Conservation (phyloP, 2,888 invertebrate genomes). For the Melanchra persicariae region DNA sequence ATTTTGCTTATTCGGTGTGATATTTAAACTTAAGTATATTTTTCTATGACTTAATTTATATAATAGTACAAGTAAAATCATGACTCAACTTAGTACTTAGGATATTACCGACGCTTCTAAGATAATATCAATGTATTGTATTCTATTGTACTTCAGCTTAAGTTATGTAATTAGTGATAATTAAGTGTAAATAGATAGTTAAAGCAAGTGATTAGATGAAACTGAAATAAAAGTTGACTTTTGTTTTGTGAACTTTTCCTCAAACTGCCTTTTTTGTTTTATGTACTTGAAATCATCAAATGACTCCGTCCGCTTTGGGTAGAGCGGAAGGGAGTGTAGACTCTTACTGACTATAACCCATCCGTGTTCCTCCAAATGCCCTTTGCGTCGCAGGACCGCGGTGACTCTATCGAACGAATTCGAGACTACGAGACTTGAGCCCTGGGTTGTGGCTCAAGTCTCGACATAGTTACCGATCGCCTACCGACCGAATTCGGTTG, state of each 20-base stretch:
- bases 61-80: constrained; percentile 56
- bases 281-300: no score
- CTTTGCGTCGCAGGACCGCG: no score
- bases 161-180: constrained; percentile 52
- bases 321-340: no score
- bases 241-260: constrained; percentile 6
- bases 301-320: no score
- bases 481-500: no score
- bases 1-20: constrained; percentile 81
- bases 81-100: constrained; percentile 63
- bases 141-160: constrained; percentile 46
- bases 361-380: no score
- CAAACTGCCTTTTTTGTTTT: no score
- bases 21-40: constrained; percentile 77
- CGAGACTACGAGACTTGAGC: no score
- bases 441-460: no score
- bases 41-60: constrained; percentile 63
- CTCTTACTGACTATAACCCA: no score
- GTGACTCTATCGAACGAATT: no score
- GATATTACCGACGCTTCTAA: constrained; percentile 59
- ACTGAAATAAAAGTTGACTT: constrained; percentile 31
- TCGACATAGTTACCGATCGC: no score
- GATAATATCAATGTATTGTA: constrained; percentile 54
- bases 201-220: constrained; percentile 60
- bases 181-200: constrained; percentile 63